Evolutionary conservation across 2,888 invertebrate species (phyloP), one percentile per base, ranked within the genome.

Genomic region (Listrodromus nycthemerus): DNA sequence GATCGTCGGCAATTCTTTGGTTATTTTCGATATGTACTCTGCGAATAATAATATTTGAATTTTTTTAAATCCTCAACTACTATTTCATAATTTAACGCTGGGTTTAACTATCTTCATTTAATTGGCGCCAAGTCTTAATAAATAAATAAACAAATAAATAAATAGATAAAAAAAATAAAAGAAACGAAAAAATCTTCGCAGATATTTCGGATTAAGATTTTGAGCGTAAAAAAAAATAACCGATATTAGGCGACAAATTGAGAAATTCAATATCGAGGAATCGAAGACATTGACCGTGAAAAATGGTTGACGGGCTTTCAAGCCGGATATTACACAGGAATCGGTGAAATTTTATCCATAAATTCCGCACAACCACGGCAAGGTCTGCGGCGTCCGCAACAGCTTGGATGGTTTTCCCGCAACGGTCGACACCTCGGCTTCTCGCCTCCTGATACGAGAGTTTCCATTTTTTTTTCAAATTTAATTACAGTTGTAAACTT

Each of bases 381-480:
- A 80, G 67, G 80, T 74, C 67, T 37, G 37, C 27, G 33, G 61
- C 41, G 67, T 58, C 55, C 50, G 50, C 13, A 19, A 37, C 27
- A 33, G 63, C 50, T 74, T 21, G 55, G 61, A 27, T 65, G 69
- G 69, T 69, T 69, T 63, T 21, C 41, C 27, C 41, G 58, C 10
- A 48, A 37, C 50, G 33, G 33, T 61, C 58, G 37, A 10, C 48
- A 50, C 33, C 21, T 61, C 50, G n/a, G 61, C 63, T 21, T 81
- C 21, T 55, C 24, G 21, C 21, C 10, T n/a, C 8, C 21, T 55
- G 55, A 63, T 70, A 70, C 55, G 33, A 65, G 65, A 71, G 33
- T 27, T 70, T 70, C 50, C 21, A 41, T 76, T 70, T 70, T 81
- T 70, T n/a, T n/a, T n/a, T n/a, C n/a, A n/a, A n/a, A 66, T 70